Evolutionary conservation across 2,888 invertebrate species (phyloP).

Genomic region (Acronicta psi): DNA sequence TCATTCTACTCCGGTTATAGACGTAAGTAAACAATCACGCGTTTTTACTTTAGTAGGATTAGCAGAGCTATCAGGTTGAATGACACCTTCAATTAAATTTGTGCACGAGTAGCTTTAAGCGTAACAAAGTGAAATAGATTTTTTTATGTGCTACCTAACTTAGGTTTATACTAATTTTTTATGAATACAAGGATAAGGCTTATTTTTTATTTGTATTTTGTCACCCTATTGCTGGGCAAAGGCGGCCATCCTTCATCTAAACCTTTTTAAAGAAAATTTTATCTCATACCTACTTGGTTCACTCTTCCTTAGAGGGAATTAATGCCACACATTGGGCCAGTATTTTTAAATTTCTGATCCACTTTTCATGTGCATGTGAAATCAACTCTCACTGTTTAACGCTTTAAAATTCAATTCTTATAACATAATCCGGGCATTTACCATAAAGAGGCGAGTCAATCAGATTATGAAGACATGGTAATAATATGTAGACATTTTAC

Average conservation of each 20-base stretch:
- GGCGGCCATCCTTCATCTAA: too few relatives aligned
- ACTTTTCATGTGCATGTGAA: conserved; percentile 21
- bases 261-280: too few relatives aligned
- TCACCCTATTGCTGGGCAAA: too few relatives aligned
- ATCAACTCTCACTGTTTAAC: conserved; percentile 12
- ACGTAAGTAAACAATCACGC: conserved; percentile 31
- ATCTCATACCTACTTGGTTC: too few relatives aligned
- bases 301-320: not conserved
- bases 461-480: conserved; percentile 42
- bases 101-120: not conserved
- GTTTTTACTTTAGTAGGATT: conserved; percentile 24
- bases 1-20: conserved; percentile 41
- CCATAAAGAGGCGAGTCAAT: conserved; percentile 16
- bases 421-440: conserved; percentile 32
- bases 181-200: too few relatives aligned
- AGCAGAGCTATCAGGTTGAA: conserved; percentile 6
- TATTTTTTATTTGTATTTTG: too few relatives aligned
- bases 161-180: too few relatives aligned
- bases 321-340: not conserved
- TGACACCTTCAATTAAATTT: conserved; percentile 7
- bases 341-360: not conserved
- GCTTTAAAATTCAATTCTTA: conserved; percentile 32
- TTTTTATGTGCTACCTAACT: too few relatives aligned
- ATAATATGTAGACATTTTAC: conserved; percentile 48
- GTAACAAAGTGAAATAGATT: too few relatives aligned